These are phyloP conservation scores for Zaprionus capensis DNA, from an alignment of 1,140 invertebrate species.

Conservation along the genomic window DNA sequence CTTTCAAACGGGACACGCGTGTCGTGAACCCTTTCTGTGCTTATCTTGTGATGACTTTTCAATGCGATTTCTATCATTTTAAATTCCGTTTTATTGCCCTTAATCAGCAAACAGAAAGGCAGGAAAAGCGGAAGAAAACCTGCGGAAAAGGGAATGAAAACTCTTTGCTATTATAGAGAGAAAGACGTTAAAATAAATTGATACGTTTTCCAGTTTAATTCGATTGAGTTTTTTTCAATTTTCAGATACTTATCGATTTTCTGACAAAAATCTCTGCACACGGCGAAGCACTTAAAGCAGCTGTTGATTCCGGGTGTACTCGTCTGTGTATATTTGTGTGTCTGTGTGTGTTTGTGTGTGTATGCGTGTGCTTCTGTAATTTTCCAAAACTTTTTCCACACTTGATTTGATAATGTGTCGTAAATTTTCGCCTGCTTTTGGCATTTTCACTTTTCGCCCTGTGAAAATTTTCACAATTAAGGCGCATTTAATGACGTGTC, in stretches of 20 bases:
- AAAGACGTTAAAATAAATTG: constrained; percentile 76
- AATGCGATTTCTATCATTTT: constrained; percentile 77
- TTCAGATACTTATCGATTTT: constrained; percentile 31
- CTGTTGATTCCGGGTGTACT: constrained; percentile 25
- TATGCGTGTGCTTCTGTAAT: constrained; percentile 8
- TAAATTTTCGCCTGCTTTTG: constrained; percentile 58
- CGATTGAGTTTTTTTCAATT: constrained; percentile 11
- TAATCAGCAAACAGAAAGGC: constrained; percentile 57
- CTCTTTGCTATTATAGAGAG: constrained; percentile 15
- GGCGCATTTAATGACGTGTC: constrained; percentile 77
- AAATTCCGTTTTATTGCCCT: constrained; percentile 78
- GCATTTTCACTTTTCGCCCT: constrained; percentile 59
- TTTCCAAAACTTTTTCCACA: constrained; percentile 53
- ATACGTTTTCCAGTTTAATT: constrained; percentile 27
- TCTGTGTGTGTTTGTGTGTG: background rate
- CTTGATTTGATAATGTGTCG: constrained; percentile 76
- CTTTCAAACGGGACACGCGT: constrained; percentile 29
- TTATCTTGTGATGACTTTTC: constrained; percentile 68
- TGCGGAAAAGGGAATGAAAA: constrained; percentile 9
- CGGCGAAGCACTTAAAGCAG: constrained; percentile 15
- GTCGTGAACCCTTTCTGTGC: constrained; percentile 62
- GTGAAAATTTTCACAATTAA: constrained; percentile 76
- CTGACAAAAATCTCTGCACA: constrained; percentile 3
- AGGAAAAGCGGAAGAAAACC: constrained; percentile 5
- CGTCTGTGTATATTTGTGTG: background rate